phyloP scores from a whole-genome alignment of 2,797 vertebrate species.

The Gastrophryne carolinensis region DNA sequence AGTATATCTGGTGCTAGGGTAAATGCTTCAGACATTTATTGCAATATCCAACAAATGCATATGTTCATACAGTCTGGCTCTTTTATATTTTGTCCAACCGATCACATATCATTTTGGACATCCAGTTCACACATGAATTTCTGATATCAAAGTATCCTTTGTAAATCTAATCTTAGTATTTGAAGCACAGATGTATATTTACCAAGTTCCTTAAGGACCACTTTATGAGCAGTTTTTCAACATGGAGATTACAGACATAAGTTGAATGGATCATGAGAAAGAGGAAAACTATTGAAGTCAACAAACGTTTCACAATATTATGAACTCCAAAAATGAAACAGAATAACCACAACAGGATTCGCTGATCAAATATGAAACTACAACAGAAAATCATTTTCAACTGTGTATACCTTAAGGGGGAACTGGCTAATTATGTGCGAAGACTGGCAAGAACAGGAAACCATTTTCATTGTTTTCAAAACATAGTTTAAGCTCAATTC shows the following conservation, averaged over 20 bases:
- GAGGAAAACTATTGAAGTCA: background rate
- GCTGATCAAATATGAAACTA: conserved; percentile 35
- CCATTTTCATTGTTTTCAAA: conserved; percentile 20
- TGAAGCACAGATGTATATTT: too few relatives aligned
- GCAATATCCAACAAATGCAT: too few relatives aligned
- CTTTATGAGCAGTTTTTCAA: background rate
- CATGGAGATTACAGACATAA: background rate
- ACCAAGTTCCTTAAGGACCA: background rate
- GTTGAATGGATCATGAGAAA: background rate
- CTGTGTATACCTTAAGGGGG: conserved; percentile 36
- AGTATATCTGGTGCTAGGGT: too few relatives aligned
- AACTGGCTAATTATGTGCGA: conserved; percentile 48
- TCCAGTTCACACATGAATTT: too few relatives aligned
- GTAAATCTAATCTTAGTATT: too few relatives aligned
- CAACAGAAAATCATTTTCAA: conserved; percentile 47
- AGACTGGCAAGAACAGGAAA: conserved; percentile 41
- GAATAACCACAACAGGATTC: conserved; percentile 39
- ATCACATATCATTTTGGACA: too few relatives aligned
- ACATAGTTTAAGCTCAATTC: conserved; percentile 13
- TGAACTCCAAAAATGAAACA: conserved; percentile 42
- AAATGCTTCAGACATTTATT: too few relatives aligned
- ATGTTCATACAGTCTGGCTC: too few relatives aligned
- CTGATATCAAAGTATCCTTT: too few relatives aligned
- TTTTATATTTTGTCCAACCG: too few relatives aligned
- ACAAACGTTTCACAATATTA: background rate